Conservation (phyloP, 2,113 vertebrate species). For the Otolemur garnettii region DNA sequence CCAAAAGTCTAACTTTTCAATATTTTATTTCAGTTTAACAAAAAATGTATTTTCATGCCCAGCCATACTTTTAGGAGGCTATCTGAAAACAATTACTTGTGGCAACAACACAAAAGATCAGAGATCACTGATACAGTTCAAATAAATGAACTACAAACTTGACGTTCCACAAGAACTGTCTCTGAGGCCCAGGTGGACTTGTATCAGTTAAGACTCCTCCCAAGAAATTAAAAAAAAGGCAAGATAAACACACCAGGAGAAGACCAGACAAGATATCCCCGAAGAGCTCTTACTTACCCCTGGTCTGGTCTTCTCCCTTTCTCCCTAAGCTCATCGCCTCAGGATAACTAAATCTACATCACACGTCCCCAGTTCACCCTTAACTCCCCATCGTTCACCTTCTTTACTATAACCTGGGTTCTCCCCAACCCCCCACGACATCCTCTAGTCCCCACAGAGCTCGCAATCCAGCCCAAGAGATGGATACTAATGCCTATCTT, state of each 20-base stretch:
- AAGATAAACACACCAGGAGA: background rate
- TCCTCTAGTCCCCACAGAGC: background rate
- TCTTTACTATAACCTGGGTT: background rate
- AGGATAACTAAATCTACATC: conserved; percentile 27
- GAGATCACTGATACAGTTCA: background rate
- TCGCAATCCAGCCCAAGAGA: background rate
- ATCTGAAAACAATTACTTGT: conserved; percentile 24
- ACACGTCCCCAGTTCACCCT: conserved; percentile 26
- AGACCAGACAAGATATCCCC: background rate
- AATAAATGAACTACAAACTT: conserved; percentile 44
- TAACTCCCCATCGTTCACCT: conserved; percentile 29
- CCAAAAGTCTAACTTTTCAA: conserved; percentile 7
- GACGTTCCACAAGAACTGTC: conserved; percentile 24
- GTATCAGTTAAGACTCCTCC: conserved; percentile 21
- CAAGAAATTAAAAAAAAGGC: conserved; percentile 23
- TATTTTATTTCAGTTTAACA: conserved; percentile 57
- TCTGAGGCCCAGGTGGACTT: background rate
- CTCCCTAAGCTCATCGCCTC: background rate
- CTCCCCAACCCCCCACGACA: background rate
- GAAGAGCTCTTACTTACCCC: background rate
- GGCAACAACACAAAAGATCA: conserved; percentile 47
- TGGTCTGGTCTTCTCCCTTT: background rate
- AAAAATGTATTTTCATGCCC: conserved; percentile 12
- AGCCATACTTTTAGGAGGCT: conserved; percentile 5
- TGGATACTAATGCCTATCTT: background rate